Percentiles rank a stretch among this genome's conserved stretches.
phyloP scores from a whole-genome alignment of 2,797 vertebrate species.

The Liparis tanakae region DNA sequence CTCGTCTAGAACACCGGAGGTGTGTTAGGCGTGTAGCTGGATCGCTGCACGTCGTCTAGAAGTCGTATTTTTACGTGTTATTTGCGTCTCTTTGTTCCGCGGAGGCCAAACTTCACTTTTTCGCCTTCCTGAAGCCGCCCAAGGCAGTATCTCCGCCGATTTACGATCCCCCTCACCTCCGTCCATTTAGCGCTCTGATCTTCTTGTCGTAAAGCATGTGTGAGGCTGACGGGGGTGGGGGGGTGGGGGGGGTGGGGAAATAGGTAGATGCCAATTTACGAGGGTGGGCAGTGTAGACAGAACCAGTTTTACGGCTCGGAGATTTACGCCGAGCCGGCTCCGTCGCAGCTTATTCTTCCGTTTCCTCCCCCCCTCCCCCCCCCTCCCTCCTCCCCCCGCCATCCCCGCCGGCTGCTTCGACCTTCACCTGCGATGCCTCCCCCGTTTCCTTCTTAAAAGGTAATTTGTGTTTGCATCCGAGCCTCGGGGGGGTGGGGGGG shows the following conservation, averaged over 20 bases:
- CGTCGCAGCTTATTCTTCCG: constrained; percentile 12
- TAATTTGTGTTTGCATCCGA: constrained; percentile 55
- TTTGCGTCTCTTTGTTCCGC: not conserved
- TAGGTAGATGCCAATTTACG: constrained; percentile 72
- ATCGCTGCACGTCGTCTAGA: too few species aligned
- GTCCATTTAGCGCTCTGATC: constrained; percentile 75
- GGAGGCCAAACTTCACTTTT: constrained; percentile 58
- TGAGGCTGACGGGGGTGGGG: constrained; percentile 34
- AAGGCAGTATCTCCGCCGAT: constrained; percentile 47
- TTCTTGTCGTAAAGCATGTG: constrained; percentile 80
- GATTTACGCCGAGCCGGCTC: constrained; percentile 67
- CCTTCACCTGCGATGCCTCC: constrained; percentile 57
- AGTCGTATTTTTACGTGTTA: too few species aligned
- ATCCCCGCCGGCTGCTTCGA: constrained; percentile 18
- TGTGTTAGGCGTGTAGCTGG: too few species aligned
- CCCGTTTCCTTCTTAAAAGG: constrained; percentile 28
- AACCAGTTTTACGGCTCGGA: constrained; percentile 63
- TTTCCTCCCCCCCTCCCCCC: not conserved
- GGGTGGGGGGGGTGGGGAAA: constrained; percentile 6
- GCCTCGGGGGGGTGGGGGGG: constrained; percentile 23
- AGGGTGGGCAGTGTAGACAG: constrained; percentile 67
- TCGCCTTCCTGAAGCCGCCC: constrained; percentile 49
- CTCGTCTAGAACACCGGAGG: not conserved
- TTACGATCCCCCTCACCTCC: constrained; percentile 55
- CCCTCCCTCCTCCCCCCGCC: too few species aligned